Base-by-base conservation (phyloP, 30 jellyfish, hydroid and myxozoan genomes). In the Calvadosia cruxmelitensis region DNA sequence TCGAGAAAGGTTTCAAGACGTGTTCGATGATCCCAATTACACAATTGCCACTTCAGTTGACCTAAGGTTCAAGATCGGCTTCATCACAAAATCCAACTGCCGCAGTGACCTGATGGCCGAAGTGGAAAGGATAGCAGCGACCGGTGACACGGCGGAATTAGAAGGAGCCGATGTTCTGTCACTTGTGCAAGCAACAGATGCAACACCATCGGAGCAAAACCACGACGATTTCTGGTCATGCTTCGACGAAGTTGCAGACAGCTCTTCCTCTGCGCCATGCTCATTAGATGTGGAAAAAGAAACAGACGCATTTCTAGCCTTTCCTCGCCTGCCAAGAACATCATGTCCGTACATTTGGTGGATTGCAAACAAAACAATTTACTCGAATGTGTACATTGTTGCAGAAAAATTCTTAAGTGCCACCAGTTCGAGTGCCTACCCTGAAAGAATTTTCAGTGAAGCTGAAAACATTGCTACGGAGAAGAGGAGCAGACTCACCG, bases 391-490 rank as follows among this genome's bases (percentile, higher is more conserved):
- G 23, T 51, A 74, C 52, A 51, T 63, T 50, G 74, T 50, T 23
- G 80, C 78, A 33, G 33, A 68, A 70, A 66, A 68, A 29, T 68
- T 50, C 33, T 48, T 68, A 67, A 42, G 50, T 7, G 50, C 74
- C 69, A 53, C 81, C 20, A 71, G 77, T 15, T 78, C 84, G 27
- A 68, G 70, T 70, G 92, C 62, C 20, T 68, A 50, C 31, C 70
- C 79, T 30, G 85, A 78, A 62, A 31, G 79, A 52, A 28, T 78
- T 29, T 69, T 69, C 52, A 63, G 77, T 35, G 85, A 78, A 64
- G 87, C 92, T 29, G 85, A 85, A 16, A 78, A 78, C 92, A 78
- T 78, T 63, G 67, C 50, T 53, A 62, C 67, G 32, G 85, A 78
- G 65, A 69, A 78, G 69, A 53, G 78, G 50, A 49, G 73, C 31